phyloP scores from a whole-genome alignment of 2,797 vertebrate species.

The Lindbergichthys nudifrons region DNA sequence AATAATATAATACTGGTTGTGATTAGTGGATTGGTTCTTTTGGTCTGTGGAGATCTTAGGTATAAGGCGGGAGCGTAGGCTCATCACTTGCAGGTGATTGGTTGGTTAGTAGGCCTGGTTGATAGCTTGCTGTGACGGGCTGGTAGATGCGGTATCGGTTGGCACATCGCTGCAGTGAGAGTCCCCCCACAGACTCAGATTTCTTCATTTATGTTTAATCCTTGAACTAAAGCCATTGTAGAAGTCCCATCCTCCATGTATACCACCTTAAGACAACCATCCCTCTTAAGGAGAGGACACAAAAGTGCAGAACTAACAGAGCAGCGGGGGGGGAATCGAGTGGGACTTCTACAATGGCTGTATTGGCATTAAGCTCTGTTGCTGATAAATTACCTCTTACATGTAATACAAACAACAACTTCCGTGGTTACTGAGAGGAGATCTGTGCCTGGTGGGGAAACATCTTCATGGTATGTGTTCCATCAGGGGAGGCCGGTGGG shows the following conservation, averaged over 20 bases:
- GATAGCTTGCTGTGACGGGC: conserved; percentile 58
- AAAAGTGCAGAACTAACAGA: conserved; percentile 51
- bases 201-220: conserved; percentile 18
- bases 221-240: conserved; percentile 30
- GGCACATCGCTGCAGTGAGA: conserved; percentile 4
- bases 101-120: conserved; percentile 42
- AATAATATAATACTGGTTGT: background rate
- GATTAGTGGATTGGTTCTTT: conserved; percentile 39
- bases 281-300: conserved; percentile 23
- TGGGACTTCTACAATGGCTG: conserved; percentile 46
- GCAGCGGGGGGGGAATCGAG: conserved; percentile 38
- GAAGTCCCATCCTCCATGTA: conserved; percentile 24
- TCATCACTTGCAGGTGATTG: conserved; percentile 43
- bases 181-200: conserved; percentile 46
- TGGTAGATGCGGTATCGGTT: conserved; percentile 46
- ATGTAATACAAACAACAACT: conserved; percentile 38
- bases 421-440: conserved; percentile 51
- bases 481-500: conserved; percentile 58
- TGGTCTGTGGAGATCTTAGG: conserved; percentile 44
- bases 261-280: conserved; percentile 49
- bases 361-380: conserved; percentile 26
- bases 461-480: conserved; percentile 61
- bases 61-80: conserved; percentile 34
- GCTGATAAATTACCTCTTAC: conserved; percentile 27
- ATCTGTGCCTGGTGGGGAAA: conserved; percentile 62